Percentiles rank a stretch among this genome's conserved stretches.
phyloP scores from a whole-genome alignment of 2,888 invertebrate genomes.

The Nephrotoma appendiculata region DNA sequence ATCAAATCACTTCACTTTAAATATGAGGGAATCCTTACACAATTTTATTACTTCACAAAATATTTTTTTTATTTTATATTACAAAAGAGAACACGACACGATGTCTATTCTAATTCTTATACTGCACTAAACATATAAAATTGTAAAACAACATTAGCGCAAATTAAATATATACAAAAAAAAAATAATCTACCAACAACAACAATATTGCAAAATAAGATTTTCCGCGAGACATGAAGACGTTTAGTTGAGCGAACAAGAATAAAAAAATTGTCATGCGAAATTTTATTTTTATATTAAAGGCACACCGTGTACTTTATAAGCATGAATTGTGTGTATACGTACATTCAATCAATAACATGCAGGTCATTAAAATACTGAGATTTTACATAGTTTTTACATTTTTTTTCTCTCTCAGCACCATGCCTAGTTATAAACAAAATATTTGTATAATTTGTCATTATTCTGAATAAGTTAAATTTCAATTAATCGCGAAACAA shows the following conservation, averaged over 20 bases:
- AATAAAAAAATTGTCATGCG: background rate
- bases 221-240: background rate
- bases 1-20: background rate
- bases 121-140: background rate
- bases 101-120: background rate
- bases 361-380: background rate
- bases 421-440: background rate
- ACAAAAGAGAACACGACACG: background rate
- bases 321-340: background rate
- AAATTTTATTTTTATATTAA: background rate
- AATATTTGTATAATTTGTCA: background rate
- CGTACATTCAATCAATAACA: background rate
- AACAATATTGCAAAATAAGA: background rate
- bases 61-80: background rate
- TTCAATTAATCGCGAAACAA: background rate
- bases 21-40: background rate
- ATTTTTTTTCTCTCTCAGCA: background rate
- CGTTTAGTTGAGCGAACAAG: background rate
- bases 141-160: background rate
- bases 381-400: background rate
- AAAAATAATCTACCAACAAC: background rate
- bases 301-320: background rate
- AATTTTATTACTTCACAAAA: background rate
- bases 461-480: background rate
- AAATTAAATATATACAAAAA: background rate